Evolutionary conservation across 2,888 invertebrate species (phyloP).

Genomic region (Rhabditophanes sp.): DNA sequence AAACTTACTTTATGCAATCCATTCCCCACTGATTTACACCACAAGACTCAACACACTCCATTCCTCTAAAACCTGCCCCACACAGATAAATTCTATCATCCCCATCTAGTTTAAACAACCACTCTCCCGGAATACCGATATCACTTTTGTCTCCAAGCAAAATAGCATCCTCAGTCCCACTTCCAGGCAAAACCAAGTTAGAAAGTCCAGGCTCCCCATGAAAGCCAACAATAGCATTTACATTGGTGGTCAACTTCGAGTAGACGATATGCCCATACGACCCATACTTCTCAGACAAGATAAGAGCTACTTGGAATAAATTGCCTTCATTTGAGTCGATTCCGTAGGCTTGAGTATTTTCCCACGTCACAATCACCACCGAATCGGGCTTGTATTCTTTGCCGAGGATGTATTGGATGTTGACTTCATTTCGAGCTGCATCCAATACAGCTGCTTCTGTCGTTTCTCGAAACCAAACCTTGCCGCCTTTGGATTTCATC

Average conservation of each 20-base stretch:
- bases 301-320: slow-evolving; percentile 40
- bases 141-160: slow-evolving; percentile 36
- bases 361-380: slow-evolving; percentile 42
- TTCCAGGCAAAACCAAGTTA: slow-evolving; percentile 39
- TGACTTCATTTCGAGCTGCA: slow-evolving; percentile 40
- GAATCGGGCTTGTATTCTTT: slow-evolving; percentile 30
- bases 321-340: slow-evolving; percentile 13
- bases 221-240: slow-evolving; percentile 28
- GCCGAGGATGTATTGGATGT: slow-evolving; percentile 43
- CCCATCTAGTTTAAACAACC: slow-evolving; percentile 42
- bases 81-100: slow-evolving; percentile 33
- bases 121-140: slow-evolving; percentile 44
- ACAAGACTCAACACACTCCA: slow-evolving; percentile 42
- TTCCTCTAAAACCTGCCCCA: slow-evolving; percentile 43
- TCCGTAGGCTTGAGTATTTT: slow-evolving; percentile 12
- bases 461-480: slow-evolving; percentile 39
- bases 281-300: slow-evolving; percentile 35
- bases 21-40: slow-evolving; percentile 19
- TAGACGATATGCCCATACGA: slow-evolving; percentile 43
- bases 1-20: slow-evolving; percentile 11
- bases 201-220: no score
- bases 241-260: slow-evolving; percentile 25
- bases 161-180: slow-evolving; percentile 28
- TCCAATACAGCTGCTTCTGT: slow-evolving; percentile 33
- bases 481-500: slow-evolving; percentile 21